Evolutionary conservation across 2,888 invertebrate genomes (phyloP).

Genomic region (Cephalotes varians): DNA sequence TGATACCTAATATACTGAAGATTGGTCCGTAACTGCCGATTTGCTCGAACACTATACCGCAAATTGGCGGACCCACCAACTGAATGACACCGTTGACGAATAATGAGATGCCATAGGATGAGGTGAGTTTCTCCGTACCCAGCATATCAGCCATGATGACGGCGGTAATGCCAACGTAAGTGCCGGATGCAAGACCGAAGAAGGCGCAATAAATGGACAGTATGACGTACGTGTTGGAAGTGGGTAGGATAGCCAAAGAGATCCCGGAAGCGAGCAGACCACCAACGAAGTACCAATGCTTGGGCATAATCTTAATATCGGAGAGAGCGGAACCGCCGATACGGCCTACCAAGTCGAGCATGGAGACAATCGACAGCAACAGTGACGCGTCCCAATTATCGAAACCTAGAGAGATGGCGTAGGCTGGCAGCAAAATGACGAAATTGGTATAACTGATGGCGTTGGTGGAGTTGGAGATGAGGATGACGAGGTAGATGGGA

Average conservation of each 20-base stretch:
- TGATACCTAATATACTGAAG: slow-evolving; percentile 91
- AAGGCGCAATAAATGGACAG: slow-evolving; percentile 91
- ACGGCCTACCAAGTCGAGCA: slow-evolving; percentile 92
- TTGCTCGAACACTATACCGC: slow-evolving; percentile 90
- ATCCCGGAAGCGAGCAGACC: slow-evolving; percentile 93
- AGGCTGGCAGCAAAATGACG: slow-evolving; percentile 92
- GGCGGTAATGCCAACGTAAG: slow-evolving; percentile 94
- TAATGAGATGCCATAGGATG: slow-evolving; percentile 94
- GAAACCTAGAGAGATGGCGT: slow-evolving; percentile 90
- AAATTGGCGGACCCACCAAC: slow-evolving; percentile 93
- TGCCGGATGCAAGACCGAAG: slow-evolving; percentile 94
- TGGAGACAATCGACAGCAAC: slow-evolving; percentile 92
- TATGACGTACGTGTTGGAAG: slow-evolving; percentile 89
- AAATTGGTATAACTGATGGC: slow-evolving; percentile 96
- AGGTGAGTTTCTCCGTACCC: slow-evolving; percentile 93
- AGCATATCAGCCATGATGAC: slow-evolving; percentile 96
- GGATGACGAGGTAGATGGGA: slow-evolving; percentile 92
- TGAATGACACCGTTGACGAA: slow-evolving; percentile 95
- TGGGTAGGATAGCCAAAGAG: slow-evolving; percentile 90
- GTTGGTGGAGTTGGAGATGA: slow-evolving; percentile 94
- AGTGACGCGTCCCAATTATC: slow-evolving; percentile 91
- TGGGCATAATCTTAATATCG: slow-evolving; percentile 91
- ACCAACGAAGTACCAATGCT: slow-evolving; percentile 93
- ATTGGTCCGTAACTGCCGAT: slow-evolving; percentile 90
- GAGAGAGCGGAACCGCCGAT: slow-evolving; percentile 95